A percentile compares a stretch with the other conserved stretches of the same genome.
phyloP scores from a whole-genome alignment of 2,113 vertebrate species.

The Mus spicilegus region DNA sequence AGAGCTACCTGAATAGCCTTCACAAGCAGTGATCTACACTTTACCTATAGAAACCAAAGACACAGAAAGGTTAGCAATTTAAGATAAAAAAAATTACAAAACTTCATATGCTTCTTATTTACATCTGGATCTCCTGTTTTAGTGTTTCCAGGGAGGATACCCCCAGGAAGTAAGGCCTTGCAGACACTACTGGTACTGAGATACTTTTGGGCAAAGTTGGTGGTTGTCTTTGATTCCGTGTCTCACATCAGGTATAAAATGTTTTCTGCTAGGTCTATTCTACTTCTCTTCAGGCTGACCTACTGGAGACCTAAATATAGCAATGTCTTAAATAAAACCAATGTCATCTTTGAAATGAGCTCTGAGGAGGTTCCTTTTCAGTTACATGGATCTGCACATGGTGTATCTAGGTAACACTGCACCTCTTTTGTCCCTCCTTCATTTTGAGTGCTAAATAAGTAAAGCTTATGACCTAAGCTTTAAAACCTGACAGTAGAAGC shows the following conservation, averaged over 20 bases:
- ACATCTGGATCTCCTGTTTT: background rate
- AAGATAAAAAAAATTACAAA: background rate
- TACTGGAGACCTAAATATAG: background rate
- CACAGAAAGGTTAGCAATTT: background rate
- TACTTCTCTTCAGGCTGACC: background rate
- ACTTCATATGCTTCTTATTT: background rate
- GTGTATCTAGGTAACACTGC: rapidly evolving
- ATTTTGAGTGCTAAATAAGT: background rate
- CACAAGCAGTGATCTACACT: rapidly evolving
- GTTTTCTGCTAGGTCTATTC: background rate
- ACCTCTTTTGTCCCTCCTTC: background rate
- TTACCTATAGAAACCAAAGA: background rate
- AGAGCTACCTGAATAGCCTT: rapidly evolving
- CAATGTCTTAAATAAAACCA: background rate
- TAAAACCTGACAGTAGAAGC: background rate
- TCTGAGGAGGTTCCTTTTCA: background rate
- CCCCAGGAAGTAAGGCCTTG: background rate
- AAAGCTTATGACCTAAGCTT: slow-evolving; percentile 10
- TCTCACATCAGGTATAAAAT: background rate
- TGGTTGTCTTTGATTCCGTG: background rate
- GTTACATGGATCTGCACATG: rapidly evolving
- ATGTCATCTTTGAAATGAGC: background rate
- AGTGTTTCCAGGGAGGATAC: background rate
- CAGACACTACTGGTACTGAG: background rate
- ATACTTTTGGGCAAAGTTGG: background rate